Percentiles rank a stretch among this genome's conserved stretches.
Conservation (phyloP, 2,113 vertebrate genomes). For the Grus americana region DNA sequence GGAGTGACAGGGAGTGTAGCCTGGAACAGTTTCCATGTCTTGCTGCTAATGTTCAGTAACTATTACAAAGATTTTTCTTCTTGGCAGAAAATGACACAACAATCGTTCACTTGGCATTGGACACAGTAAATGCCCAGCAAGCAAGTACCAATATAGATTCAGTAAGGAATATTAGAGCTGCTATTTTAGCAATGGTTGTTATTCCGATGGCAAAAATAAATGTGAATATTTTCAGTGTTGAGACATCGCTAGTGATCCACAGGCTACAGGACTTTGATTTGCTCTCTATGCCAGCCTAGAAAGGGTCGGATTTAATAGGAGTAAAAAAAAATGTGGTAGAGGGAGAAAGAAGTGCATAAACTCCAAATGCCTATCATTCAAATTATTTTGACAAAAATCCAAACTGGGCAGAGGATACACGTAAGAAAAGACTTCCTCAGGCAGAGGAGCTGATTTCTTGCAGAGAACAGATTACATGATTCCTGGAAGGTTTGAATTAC, state of each 20-base stretch:
- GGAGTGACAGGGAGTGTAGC: neutral
- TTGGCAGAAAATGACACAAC: neutral
- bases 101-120: neutral
- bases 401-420: neutral
- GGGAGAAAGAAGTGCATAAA: neutral
- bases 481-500: conserved; percentile 33
- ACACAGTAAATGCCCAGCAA: neutral
- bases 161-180: neutral
- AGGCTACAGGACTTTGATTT: neutral
- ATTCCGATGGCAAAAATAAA: neutral
- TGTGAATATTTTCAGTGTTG: neutral
- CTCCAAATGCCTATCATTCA: neutral
- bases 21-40: neutral
- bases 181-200: neutral
- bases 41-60: neutral
- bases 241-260: neutral
- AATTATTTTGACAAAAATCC: conserved; percentile 1
- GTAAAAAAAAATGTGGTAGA: neutral
- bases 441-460: conserved; percentile 22
- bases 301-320: neutral
- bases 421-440: neutral
- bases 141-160: neutral
- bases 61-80: neutral
- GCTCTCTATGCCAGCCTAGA: neutral
- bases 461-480: conserved; percentile 17